Percentiles rank a stretch among this genome's conserved stretches.
phyloP scores from a whole-genome alignment of 2,888 invertebrate species.

The Dicranocentrus wangi region DNA sequence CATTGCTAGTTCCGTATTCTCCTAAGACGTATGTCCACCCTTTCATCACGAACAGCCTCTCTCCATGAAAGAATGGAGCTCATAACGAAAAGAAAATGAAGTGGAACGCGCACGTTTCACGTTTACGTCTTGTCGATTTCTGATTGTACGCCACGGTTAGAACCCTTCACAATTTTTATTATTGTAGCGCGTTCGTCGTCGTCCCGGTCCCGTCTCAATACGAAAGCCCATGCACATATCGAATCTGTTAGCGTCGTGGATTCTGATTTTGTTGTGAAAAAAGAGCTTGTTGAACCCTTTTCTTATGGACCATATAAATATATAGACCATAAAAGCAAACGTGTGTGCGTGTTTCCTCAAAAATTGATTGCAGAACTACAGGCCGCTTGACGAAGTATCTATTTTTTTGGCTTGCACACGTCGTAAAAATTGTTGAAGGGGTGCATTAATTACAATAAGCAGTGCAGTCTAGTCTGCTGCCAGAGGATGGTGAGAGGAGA shows the following conservation, averaged over 20 bases:
- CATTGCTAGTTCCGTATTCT: too few relatives aligned
- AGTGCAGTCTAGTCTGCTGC: background rate
- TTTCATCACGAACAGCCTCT: too few relatives aligned
- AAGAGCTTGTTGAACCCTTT: slow-evolving; percentile 8
- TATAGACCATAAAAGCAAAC: slow-evolving; percentile 12
- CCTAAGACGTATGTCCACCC: too few relatives aligned
- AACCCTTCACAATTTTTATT: background rate
- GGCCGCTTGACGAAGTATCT: too few relatives aligned
- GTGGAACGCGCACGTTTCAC: slow-evolving; percentile 15
- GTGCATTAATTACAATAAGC: slow-evolving; percentile 43
- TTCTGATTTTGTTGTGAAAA: background rate
- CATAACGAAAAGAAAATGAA: slow-evolving; percentile 9
- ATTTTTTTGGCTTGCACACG: too few relatives aligned
- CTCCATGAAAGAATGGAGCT: background rate
- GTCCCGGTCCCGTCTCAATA: too few relatives aligned
- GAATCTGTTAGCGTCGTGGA: too few relatives aligned
- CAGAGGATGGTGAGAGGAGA: background rate
- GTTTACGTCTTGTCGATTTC: slow-evolving; percentile 25
- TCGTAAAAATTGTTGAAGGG: background rate
- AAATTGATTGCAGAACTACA: background rate
- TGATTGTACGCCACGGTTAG: background rate
- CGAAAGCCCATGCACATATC: too few relatives aligned
- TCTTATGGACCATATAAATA: background rate
- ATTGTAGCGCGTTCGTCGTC: too few relatives aligned
- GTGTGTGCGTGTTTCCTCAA: slow-evolving; percentile 16